Conservation (phyloP, 2,797 vertebrate genomes). For the Pagetopsis macropterus region DNA sequence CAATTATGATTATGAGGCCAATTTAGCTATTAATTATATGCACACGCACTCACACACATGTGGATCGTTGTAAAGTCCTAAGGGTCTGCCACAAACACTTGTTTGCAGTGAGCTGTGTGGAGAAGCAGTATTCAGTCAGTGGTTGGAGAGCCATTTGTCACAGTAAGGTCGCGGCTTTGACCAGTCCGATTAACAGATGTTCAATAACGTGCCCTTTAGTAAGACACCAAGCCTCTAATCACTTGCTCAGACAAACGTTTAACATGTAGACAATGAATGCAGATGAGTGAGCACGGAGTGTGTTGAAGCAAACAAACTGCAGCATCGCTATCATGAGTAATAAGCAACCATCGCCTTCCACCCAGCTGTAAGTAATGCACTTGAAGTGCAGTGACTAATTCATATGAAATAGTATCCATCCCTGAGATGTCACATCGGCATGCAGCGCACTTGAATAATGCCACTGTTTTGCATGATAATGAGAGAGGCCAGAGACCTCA, state of each 20-base stretch:
- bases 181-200: constrained; percentile 39
- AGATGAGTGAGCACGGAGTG: constrained; percentile 31
- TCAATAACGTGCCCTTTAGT: constrained; percentile 35
- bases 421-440: constrained; percentile 35
- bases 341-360: constrained; percentile 46
- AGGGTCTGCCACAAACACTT: constrained; percentile 29
- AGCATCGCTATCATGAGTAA: constrained; percentile 58
- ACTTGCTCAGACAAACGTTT: constrained; percentile 40
- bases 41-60: neutral
- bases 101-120: constrained; percentile 10
- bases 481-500: constrained; percentile 35
- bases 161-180: constrained; percentile 42
- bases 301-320: constrained; percentile 41
- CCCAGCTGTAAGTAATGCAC: constrained; percentile 61
- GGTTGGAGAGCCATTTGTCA: constrained; percentile 55
- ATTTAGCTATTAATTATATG: constrained; percentile 50
- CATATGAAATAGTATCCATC: constrained; percentile 56
- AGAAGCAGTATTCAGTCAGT: constrained; percentile 1
- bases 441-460: constrained; percentile 53
- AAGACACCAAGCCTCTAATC: constrained; percentile 32
- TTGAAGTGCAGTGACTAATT: constrained; percentile 63
- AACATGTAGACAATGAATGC: constrained; percentile 42
- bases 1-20: constrained; percentile 40
- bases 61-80: constrained; percentile 8
- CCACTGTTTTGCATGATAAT: constrained; percentile 56